Conservation (phyloP, 2,113 vertebrate species). For the Irena cyanogastra region DNA sequence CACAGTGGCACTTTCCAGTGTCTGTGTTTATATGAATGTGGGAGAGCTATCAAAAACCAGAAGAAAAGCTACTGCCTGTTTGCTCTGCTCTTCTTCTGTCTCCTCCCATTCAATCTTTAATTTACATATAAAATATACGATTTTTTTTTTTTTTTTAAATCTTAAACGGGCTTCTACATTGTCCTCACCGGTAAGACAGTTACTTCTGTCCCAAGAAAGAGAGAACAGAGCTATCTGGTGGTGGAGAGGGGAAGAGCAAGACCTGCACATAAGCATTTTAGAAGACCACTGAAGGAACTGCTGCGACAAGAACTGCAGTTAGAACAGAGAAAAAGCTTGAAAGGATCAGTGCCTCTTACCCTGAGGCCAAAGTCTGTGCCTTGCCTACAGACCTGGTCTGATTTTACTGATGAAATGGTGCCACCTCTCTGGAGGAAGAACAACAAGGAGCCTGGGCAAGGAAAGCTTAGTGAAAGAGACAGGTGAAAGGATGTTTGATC, state of each 20-base stretch:
- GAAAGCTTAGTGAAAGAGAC: not conserved
- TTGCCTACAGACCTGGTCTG: not conserved
- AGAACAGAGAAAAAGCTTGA: not conserved
- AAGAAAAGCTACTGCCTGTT: not conserved
- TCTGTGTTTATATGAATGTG: not conserved
- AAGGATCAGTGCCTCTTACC: not conserved
- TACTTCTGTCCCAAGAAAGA: not conserved
- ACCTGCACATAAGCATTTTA: not conserved
- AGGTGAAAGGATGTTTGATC: not conserved
- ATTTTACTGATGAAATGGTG: not conserved
- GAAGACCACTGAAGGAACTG: not conserved
- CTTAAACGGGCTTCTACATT: not conserved
- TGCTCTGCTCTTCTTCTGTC: not conserved
- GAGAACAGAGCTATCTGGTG: slow-evolving; percentile 30
- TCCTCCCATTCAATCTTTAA: not conserved
- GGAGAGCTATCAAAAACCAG: not conserved
- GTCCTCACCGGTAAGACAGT: not conserved
- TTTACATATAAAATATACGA: not conserved
- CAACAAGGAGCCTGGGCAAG: not conserved
- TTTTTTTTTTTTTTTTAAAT: not conserved
- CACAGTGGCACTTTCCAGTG: not conserved
- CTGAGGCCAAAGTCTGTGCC: not conserved
- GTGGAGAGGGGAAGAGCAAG: not conserved
- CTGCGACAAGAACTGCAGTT: not conserved
- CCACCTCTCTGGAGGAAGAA: not conserved